These are phyloP conservation scores for Conopomorpha cramerella DNA, from an alignment of 1,140 invertebrate genomes.

Conservation along the genomic window DNA sequence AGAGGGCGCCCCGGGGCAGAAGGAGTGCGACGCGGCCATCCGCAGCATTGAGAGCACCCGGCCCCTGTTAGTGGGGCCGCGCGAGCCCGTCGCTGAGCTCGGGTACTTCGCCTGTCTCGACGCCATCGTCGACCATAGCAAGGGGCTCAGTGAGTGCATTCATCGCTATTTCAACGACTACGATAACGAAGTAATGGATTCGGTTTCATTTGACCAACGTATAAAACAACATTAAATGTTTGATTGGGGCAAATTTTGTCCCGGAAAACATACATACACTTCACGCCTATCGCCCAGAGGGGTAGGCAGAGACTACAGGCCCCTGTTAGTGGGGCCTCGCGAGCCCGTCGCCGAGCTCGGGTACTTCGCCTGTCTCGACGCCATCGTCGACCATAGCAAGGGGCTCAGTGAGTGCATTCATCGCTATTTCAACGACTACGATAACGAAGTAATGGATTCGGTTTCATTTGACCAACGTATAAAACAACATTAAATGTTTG, in stretches of 20 bases:
- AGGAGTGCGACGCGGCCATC: constrained; percentile 95
- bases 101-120: constrained; percentile 96
- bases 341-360: constrained; percentile 87
- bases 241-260: no score
- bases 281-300: no score
- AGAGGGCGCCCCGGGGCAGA: constrained; percentile 84
- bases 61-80: constrained; percentile 82
- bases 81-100: constrained; percentile 84
- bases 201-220: no score
- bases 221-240: no score
- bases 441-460: no score
- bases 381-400: constrained; percentile 93
- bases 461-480: no score
- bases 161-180: no score
- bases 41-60: constrained; percentile 87
- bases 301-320: no score
- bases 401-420: constrained; percentile 66
- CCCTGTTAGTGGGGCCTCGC: constrained; percentile 83
- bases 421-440: no score
- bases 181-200: no score
- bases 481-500: no score
- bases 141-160: constrained; percentile 69
- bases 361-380: constrained; percentile 94
- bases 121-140: constrained; percentile 92
- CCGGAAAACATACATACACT: no score